Base-by-base conservation (phyloP, 1,140 invertebrate genomes). In the Popillia japonica region DNA sequence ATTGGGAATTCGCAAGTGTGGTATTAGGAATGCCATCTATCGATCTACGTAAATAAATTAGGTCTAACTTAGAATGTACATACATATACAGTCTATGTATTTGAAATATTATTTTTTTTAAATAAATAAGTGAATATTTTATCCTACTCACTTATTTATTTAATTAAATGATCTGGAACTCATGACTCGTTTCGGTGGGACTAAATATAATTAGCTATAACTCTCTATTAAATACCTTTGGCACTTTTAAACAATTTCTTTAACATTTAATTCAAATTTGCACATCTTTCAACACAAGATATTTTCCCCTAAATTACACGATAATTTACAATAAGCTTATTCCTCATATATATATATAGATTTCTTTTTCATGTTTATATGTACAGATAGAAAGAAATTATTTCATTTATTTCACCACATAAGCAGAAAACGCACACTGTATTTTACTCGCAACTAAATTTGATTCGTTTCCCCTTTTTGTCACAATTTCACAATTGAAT, bases 161-260 rank as follows among this genome's bases (percentile, higher is more conserved):
- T 64, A 64, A 64, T 27, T 27, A 64, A 64, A 64, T 64, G 22
- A 64, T 64, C 22, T 23, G 9, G 22, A 64, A n/a, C n/a, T n/a
- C n/a, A n/a, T n/a, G n/a, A n/a, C n/a, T n/a, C n/a, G n/a, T n/a
- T n/a, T n/a, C n/a, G n/a, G n/a, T n/a, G n/a, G n/a, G n/a, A n/a
- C n/a, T n/a, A n/a, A 61, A n/a, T 61, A 61, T 10, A 61, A 9
- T 11, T 64, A 10, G 23, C 61, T 64, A 64, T 20, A 64, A n/a
- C 9, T 64, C 17, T 64, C 61, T 64, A 17, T 23, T 64, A 64
- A 27, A 73, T 73, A 73, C 40, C 20, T 75, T 75, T 75, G 74
- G 74, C 74, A 75, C 74, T 75, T 75, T 48, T 75, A 75, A 75
- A 75, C 74, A 75, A 75, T 75, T 9, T n/a, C n/a, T 75, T 72